Base-by-base conservation (phyloP, 2,888 invertebrate species). In the Cyaniris semiargus region DNA sequence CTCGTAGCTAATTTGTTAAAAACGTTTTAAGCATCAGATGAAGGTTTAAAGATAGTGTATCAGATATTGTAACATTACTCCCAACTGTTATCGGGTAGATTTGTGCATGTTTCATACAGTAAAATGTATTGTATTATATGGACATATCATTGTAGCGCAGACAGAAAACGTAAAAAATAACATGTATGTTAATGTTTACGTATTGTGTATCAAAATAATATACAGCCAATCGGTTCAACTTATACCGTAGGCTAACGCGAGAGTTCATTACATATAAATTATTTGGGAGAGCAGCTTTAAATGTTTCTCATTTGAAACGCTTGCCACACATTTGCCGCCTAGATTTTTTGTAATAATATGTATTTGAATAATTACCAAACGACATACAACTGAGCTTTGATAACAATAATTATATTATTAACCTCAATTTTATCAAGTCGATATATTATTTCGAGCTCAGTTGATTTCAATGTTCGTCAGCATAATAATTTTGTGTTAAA, bases 401-500 rank as follows among this genome's bases (percentile, higher is more conserved):
- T 60, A 60, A 23, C 21, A 23, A 44, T 44, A 44, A 44, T 44
- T 13, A 10, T 13, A 44, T 44, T 13, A 60, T 60, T 60, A 60
- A 58, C 21, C 58, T 58, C 21, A 21, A 58, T 10, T 23, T 23
- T 23, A 60, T 23, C 10, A 21, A 23, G 60, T 23, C 21, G 3
- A 60, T 23, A 21, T 8, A 56, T 56, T 60, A 23, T 60, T 23
- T 21, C 60, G 21, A 60, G 60, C 60, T 60, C 21, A 60, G 60
- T 58, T 66, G 27, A 66, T 27, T 70, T 70, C 3, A 70, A n/a
- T 70, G 70, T 34, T n/a, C 7, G 27, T 23, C 27, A 74, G 53
- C 18, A 53, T 27, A 74, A 74, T 18, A 7, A 7, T 53, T 44
- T 34, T 74, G 18, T 53, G 74, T 76, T 82, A 83, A 80, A 83